Evolutionary conservation across 1,140 invertebrate species (phyloP).

Genomic region (Aplysia californica): DNA sequence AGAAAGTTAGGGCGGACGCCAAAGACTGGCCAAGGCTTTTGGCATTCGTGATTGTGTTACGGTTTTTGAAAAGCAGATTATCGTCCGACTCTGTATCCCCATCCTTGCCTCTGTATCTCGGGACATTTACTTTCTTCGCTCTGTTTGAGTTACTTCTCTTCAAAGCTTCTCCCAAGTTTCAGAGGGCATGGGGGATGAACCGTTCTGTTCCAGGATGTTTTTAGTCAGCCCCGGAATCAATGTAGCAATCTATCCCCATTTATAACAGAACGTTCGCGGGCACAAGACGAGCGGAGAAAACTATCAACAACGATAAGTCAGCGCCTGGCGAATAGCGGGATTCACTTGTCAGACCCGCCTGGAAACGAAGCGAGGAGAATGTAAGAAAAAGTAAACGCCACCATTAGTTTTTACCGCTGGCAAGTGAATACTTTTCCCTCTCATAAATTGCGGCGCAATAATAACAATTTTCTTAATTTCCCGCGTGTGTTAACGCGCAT

Average conservation of each 20-base stretch:
- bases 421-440: not conserved
- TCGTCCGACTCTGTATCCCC: too few species aligned
- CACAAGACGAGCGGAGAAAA: not conserved
- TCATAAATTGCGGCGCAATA: slow-evolving; percentile 10
- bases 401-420: not conserved
- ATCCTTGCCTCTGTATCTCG: too few species aligned
- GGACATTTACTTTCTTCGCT: too few species aligned
- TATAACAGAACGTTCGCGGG: not conserved
- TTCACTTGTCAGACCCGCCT: too few species aligned
- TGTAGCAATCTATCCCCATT: not conserved
- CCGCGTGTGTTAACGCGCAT: not conserved
- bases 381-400: not conserved
- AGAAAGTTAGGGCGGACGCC: too few species aligned
- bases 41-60: too few species aligned
- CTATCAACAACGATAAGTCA: not conserved
- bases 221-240: not conserved
- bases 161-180: too few species aligned
- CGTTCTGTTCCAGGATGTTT: not conserved
- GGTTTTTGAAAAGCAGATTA: too few species aligned
- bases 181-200: not conserved
- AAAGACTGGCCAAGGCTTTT: too few species aligned
- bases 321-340: too few species aligned
- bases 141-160: too few species aligned
- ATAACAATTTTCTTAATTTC: slow-evolving; percentile 11
- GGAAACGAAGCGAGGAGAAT: not conserved